phyloP scores from a whole-genome alignment of 1,140 invertebrate genomes.

The Teleogryllus occipitalis region DNA sequence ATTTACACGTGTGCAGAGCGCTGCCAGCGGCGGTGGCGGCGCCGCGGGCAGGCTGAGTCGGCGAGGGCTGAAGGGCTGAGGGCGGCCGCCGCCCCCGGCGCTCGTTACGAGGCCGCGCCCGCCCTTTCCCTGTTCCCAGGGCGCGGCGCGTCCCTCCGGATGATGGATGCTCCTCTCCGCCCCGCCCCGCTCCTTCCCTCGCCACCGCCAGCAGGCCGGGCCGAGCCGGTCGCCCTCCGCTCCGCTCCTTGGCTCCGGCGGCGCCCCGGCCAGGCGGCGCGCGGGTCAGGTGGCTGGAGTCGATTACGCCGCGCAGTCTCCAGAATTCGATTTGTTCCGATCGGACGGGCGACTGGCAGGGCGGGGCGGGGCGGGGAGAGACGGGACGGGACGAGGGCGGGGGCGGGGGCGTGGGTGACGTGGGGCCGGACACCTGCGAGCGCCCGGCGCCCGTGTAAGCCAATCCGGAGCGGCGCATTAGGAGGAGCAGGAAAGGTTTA shows the following conservation, averaged over 20 bases:
- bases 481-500: neutral
- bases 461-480: neutral
- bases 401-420: neutral
- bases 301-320: neutral
- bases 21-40: no score
- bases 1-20: neutral
- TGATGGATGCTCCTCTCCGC: neutral
- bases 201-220: neutral
- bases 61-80: neutral
- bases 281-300: neutral
- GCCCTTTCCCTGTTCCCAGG: neutral
- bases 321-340: conserved; percentile 4
- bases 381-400: no score
- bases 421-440: neutral
- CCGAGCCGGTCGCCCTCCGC: no score
- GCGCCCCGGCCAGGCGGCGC: neutral
- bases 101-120: neutral
- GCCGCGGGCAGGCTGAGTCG: neutral
- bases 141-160: neutral
- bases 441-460: neutral
- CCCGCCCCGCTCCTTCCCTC: no score
- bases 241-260: neutral
- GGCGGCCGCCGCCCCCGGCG: no score
- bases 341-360: neutral
- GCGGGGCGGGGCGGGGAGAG: no score